These are phyloP conservation scores for Adela reaumurella DNA, from an alignment of 2,888 invertebrate genomes.

Conservation along the genomic window DNA sequence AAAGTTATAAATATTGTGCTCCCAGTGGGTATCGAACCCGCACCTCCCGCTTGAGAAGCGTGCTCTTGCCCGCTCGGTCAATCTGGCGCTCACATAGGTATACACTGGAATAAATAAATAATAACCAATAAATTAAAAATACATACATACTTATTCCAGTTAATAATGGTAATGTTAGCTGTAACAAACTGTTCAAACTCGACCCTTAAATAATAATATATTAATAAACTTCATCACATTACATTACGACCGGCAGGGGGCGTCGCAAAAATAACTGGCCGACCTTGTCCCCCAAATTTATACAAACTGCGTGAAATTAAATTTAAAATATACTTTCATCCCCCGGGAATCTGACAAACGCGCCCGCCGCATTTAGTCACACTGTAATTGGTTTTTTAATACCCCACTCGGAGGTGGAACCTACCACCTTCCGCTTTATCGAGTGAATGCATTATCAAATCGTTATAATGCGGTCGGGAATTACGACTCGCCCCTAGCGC, in stretches of 20 bases:
- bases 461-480: conserved; percentile 38
- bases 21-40: no score
- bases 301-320: conserved; percentile 55
- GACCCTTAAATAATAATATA: conserved; percentile 19
- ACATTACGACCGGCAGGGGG: conserved; percentile 7
- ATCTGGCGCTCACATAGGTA: no score
- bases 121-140: no score
- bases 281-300: conserved; percentile 37
- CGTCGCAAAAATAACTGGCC: conserved; percentile 36
- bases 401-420: conserved; percentile 47
- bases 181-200: background rate
- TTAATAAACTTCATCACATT: conserved; percentile 34
- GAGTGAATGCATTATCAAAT: conserved; percentile 58
- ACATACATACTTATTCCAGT: no score
- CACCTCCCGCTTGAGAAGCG: no score
- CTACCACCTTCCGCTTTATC: conserved; percentile 53
- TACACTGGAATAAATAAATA: no score
- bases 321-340: conserved; percentile 52
- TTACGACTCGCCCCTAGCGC: conserved; percentile 12
- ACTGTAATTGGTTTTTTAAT: conserved; percentile 57
- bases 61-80: no score
- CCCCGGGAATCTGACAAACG: conserved; percentile 53
- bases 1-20: no score
- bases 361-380: conserved; percentile 43
- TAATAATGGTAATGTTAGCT: background rate